Evolutionary conservation across 1,140 invertebrate genomes (phyloP).

Genomic region (Polypedilum pembai): DNA sequence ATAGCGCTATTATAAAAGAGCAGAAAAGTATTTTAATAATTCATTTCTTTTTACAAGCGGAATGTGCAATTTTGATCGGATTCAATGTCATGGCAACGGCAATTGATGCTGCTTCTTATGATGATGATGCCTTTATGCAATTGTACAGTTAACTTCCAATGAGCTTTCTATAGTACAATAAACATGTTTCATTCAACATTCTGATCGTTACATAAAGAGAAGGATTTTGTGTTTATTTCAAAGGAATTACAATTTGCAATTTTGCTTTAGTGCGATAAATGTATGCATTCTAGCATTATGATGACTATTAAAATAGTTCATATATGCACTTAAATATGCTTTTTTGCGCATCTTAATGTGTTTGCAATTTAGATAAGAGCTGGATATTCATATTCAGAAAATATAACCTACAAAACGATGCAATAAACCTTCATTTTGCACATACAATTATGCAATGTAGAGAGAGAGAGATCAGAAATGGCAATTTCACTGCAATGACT

Average conservation of each 20-base stretch:
- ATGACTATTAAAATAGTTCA: too few species aligned
- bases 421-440: neutral
- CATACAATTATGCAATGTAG: neutral
- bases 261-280: too few species aligned
- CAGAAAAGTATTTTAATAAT: neutral
- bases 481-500: neutral
- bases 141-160: neutral
- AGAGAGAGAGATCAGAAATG: neutral
- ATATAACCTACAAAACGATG: neutral
- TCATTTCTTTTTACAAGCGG: neutral
- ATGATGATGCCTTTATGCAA: constrained; percentile 12
- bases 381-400: neutral
- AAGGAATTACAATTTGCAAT: too few species aligned
- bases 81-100: constrained; percentile 2
- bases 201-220: neutral
- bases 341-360: neutral
- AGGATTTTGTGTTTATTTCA: neutral
- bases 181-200: constrained; percentile 12
- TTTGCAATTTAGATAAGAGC: neutral
- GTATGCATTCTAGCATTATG: too few species aligned
- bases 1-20: neutral
- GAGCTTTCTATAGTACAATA: neutral
- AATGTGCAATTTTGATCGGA: neutral
- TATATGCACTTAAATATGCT: too few species aligned
- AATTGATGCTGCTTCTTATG: neutral